Base-by-base conservation (phyloP, 2,888 invertebrate species). In the Pocota personata region DNA sequence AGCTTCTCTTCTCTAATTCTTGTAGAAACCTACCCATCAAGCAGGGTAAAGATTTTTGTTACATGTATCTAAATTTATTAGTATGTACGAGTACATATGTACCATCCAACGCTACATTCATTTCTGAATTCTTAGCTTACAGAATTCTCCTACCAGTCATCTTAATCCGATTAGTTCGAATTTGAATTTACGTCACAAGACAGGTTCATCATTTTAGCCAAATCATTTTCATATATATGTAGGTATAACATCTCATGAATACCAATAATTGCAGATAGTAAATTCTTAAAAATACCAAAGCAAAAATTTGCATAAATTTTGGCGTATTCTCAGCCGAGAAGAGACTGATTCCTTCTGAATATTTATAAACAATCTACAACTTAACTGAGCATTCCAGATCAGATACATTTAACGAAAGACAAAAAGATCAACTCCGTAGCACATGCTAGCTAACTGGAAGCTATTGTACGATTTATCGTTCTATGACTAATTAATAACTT, bases 291-390 rank as follows among this genome's bases (percentile, higher is more conserved):
- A 58, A 37, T 37, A 24, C n/a, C 21, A n/a, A 50, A 35, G 1
- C 8, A 7, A 5, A 35, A 21, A 48, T 48, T 8, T 32, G 19
- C 64, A 64, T 48, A 48, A 5, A 32, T 48, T 1, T 30, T 0
- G 14, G 30, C 5, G 5, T 19, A 16, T 58, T 37, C 7, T 19
- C 5, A 10, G 12, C 16, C 0, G 10, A 37, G 21, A 43, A 16
- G 16, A 48, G 21, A 66, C 50, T 32, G 32, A 66, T 66, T 48
- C 35, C 32, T 21, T 66, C 14, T 66, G 48, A 66, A 66, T 66
- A 66, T 66, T 66, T 48, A 66, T 66, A n/a, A 66, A 30, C 8
- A n/a, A 6, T 12, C 48, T 3, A 32, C 48, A 19, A 50, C 35
- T 35, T 5, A 48, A n/a, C 30, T 30, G 6, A 46, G 32, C 19